Evolutionary conservation across 2,888 invertebrate species (phyloP).

Genomic region (Microplitis manilae): DNA sequence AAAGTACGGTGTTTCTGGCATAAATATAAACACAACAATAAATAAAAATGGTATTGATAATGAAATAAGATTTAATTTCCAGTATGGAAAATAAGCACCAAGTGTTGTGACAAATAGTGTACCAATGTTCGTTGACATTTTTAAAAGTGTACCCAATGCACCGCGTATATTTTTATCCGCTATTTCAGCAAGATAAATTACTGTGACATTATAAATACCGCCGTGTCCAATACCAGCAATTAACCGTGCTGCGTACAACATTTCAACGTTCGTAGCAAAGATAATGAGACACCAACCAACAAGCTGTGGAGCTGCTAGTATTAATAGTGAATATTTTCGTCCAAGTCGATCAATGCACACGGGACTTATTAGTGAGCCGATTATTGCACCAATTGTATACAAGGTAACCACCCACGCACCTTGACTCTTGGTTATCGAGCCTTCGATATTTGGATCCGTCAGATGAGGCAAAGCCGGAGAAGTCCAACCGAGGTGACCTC

Average conservation of each 20-base stretch:
- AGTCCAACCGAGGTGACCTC: constrained; percentile 64
- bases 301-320: constrained; percentile 60
- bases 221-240: constrained; percentile 72
- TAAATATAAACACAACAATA: constrained; percentile 74
- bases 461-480: constrained; percentile 63
- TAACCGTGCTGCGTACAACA: constrained; percentile 70
- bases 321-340: constrained; percentile 60
- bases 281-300: constrained; percentile 63
- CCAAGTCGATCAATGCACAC: constrained; percentile 61
- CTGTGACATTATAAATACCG: constrained; percentile 72
- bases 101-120: constrained; percentile 64
- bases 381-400: constrained; percentile 60
- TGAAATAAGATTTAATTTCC: constrained; percentile 73
- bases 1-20: constrained; percentile 81
- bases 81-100: constrained; percentile 73
- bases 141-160: constrained; percentile 74
- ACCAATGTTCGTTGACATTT: constrained; percentile 72
- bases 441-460: constrained; percentile 53
- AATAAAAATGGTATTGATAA: constrained; percentile 75
- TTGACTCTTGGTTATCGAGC: constrained; percentile 58
- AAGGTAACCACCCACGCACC: constrained; percentile 64
- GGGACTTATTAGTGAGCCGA: constrained; percentile 60
- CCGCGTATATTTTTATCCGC: constrained; percentile 75
- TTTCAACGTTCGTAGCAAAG: constrained; percentile 52
- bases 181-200: constrained; percentile 77